Evolutionary conservation across 2,113 vertebrate genomes (phyloP).

Genomic region (Irena cyanogastra): DNA sequence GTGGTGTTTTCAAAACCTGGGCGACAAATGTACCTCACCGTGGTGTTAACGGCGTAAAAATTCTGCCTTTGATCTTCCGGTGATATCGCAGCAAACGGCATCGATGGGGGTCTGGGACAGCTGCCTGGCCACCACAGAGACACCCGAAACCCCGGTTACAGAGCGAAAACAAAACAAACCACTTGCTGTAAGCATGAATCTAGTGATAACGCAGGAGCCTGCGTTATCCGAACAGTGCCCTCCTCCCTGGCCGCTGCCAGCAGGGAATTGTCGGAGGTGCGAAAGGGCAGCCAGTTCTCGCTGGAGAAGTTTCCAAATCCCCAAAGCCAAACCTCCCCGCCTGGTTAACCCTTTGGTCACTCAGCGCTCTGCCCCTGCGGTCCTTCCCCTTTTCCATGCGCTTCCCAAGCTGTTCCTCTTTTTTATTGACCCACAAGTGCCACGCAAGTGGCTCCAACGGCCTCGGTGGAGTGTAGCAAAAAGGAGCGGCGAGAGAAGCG

Average conservation of each 20-base stretch:
- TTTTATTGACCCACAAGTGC: neutral
- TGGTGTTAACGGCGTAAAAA: neutral
- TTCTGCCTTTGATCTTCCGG: neutral
- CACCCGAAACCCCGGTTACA: accelerated
- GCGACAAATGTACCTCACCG: conserved; percentile 31
- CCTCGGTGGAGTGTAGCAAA: accelerated
- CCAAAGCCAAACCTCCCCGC: neutral
- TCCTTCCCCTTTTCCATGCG: neutral
- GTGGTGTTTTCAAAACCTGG: neutral
- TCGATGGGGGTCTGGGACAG: neutral
- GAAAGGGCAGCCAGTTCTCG: neutral
- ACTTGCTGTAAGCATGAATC: too few relatives aligned
- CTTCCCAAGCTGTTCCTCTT: accelerated
- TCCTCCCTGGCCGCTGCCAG: neutral
- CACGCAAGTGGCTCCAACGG: neutral
- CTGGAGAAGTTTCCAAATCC: neutral
- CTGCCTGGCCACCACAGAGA: neutral
- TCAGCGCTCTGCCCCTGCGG: accelerated
- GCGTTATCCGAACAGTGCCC: accelerated
- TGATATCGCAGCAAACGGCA: neutral
- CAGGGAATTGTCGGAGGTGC: accelerated
- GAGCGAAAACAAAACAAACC: too few relatives aligned
- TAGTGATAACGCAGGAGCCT: too few relatives aligned
- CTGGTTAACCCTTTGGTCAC: accelerated
- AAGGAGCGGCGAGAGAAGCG: neutral